Evolutionary conservation across 2,797 vertebrate species (phyloP).

Genomic region (Hapalemur alaotrensis): DNA sequence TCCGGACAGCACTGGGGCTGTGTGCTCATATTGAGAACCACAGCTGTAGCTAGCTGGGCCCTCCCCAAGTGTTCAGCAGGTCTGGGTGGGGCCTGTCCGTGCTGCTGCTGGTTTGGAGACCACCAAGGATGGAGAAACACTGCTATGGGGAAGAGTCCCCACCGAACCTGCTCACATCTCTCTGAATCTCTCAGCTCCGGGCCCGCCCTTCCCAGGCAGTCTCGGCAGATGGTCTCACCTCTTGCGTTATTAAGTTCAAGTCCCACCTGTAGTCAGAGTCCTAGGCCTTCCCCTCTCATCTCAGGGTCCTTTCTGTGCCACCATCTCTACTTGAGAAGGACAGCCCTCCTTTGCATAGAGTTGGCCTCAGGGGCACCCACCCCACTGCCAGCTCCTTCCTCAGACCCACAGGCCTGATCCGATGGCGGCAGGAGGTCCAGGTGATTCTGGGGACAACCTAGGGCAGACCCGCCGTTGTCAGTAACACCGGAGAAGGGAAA

Average conservation of each 20-base stretch:
- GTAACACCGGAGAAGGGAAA: not conserved
- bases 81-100: rapidly evolving
- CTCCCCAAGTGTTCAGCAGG: not conserved
- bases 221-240: not conserved
- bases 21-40: not conserved
- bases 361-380: too few relatives aligned
- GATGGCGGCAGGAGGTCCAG: not conserved
- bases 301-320: not conserved
- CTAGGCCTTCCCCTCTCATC: rapidly evolving
- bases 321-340: not conserved
- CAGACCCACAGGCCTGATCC: not conserved
- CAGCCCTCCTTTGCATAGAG: not conserved
- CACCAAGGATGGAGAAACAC: too few relatives aligned
- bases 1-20: not conserved
- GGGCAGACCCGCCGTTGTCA: not conserved
- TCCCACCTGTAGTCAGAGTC: not conserved
- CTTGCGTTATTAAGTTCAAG: not conserved
- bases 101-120: not conserved
- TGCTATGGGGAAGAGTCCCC: not conserved
- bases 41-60: not conserved
- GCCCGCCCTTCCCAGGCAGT: not conserved
- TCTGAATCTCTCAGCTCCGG: not conserved
- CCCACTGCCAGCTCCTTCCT: not conserved
- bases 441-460: not conserved
- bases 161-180: not conserved